phyloP scores from a whole-genome alignment of 2,888 invertebrate genomes.

The Chirona hameri region DNA sequence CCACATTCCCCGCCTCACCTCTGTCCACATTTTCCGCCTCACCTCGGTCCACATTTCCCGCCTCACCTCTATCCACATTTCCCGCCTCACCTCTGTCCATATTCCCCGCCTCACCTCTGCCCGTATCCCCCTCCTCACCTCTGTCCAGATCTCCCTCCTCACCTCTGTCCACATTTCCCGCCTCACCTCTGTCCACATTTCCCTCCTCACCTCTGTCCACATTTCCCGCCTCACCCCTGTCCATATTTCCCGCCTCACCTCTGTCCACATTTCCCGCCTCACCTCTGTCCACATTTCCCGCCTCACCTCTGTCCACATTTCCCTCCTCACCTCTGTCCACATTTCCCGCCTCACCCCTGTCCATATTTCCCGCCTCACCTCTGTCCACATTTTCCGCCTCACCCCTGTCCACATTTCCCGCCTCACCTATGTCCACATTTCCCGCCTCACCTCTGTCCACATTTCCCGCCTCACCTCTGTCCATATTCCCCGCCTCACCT shows the following conservation, averaged over 20 bases:
- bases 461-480: conserved; percentile 38
- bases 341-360: conserved; percentile 38
- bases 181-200: conserved; percentile 37
- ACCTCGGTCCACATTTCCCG: conserved; percentile 25
- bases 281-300: conserved; percentile 26
- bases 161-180: conserved; percentile 26
- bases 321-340: conserved; percentile 38
- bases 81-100: conserved; percentile 38
- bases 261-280: conserved; percentile 38
- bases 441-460: conserved; percentile 38
- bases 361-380: conserved; percentile 37
- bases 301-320: conserved; percentile 37
- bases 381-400: conserved; percentile 38
- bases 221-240: conserved; percentile 38
- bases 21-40: conserved; percentile 38
- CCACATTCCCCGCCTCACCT: conserved; percentile 37
- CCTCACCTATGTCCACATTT: conserved; percentile 37
- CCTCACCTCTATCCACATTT: conserved; percentile 37
- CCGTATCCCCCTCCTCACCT: too few relatives aligned
- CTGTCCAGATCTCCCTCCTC: conserved; percentile 38
- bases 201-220: conserved; percentile 38
- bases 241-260: conserved; percentile 37
- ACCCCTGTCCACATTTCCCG: conserved; percentile 26
- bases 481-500: conserved; percentile 37
- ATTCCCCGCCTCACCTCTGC: conserved; percentile 40